These are phyloP conservation scores for Cantharis nigra DNA, from an alignment of 2,888 invertebrate genomes.

Conservation along the genomic window DNA sequence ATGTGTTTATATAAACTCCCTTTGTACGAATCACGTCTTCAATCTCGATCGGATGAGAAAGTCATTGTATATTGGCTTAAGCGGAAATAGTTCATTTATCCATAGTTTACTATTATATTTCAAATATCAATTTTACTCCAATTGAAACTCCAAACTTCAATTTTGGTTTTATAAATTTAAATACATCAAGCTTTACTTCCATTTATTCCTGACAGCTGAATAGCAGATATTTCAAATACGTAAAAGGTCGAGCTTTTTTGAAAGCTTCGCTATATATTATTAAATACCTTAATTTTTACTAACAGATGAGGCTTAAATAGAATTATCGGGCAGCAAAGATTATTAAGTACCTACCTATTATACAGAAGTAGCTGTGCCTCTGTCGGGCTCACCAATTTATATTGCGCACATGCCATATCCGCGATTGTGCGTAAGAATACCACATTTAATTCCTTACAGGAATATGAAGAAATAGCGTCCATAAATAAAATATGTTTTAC, in stretches of 20 bases:
- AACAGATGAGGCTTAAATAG: neutral
- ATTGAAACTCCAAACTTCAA: neutral
- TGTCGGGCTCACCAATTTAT: neutral
- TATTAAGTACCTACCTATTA: neutral
- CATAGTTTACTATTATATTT: neutral
- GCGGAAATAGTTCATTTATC: neutral
- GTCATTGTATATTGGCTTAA: slow-evolving; percentile 15
- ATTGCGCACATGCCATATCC: neutral
- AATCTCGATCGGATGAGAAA: slow-evolving; percentile 22
- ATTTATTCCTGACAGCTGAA: neutral
- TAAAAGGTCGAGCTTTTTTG: neutral
- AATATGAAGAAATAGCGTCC: neutral
- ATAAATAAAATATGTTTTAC: neutral
- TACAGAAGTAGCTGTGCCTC: neutral
- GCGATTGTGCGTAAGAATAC: neutral
- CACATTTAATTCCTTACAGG: neutral
- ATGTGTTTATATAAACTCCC: slow-evolving; percentile 30
- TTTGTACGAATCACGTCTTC: slow-evolving; percentile 30
- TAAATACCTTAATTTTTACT: neutral
- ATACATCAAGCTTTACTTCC: neutral
- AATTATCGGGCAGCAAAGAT: neutral
- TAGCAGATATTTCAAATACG: neutral
- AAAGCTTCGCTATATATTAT: neutral
- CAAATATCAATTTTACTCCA: neutral
- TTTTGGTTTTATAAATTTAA: neutral